Percentiles rank a stretch among this genome's conserved stretches.
phyloP scores from a whole-genome alignment of 2,113 vertebrate genomes.

The Xiphorhynchus elegans region DNA sequence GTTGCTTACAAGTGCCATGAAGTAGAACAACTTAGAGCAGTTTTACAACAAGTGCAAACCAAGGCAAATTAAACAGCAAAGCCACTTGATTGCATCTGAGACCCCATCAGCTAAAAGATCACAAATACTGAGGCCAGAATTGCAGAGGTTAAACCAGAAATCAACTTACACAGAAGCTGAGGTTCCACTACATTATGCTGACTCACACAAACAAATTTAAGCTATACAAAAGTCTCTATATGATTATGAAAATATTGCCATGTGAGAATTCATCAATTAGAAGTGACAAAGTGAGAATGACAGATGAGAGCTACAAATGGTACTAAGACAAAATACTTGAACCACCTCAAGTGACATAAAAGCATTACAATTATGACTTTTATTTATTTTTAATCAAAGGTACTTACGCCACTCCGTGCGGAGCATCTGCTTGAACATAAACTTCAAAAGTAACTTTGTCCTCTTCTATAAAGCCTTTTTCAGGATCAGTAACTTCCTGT shows the following conservation, averaged over 20 bases:
- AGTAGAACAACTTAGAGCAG: background rate
- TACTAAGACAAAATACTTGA: background rate
- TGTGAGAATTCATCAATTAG: background rate
- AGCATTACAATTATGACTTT: background rate
- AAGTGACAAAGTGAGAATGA: background rate
- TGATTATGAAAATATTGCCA: background rate
- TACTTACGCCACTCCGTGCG: conserved; percentile 97
- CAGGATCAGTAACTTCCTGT: conserved; percentile 97
- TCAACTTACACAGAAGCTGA: background rate
- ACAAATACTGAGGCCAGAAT: background rate
- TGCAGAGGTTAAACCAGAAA: background rate
- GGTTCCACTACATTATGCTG: background rate
- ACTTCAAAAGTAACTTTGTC: conserved; percentile 99
- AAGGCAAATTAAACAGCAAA: background rate
- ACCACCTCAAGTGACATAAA: background rate
- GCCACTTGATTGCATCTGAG: background rate
- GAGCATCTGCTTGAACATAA: conserved; percentile 96
- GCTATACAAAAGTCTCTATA: background rate
- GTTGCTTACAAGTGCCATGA: background rate
- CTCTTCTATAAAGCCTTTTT: conserved; percentile 95
- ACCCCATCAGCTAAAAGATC: background rate
- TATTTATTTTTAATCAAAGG: background rate
- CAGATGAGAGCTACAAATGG: background rate
- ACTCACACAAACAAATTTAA: background rate
- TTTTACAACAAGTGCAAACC: background rate